phyloP scores from a whole-genome alignment of 2,113 vertebrate species.

The Dasypus novemcinctus region DNA sequence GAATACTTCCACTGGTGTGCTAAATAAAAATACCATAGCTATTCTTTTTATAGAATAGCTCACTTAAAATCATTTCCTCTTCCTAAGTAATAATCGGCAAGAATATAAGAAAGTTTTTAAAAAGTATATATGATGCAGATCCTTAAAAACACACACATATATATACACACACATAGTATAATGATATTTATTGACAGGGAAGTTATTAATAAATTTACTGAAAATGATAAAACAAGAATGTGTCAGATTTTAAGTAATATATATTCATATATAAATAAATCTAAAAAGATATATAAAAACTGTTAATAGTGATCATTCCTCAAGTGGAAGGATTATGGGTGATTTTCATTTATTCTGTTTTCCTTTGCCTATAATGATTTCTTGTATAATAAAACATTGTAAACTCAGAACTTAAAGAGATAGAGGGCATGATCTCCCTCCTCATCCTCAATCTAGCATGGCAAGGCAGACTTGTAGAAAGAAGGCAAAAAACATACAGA shows the following conservation, averaged over 20 bases:
- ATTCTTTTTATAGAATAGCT: not conserved
- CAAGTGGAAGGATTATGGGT: not conserved
- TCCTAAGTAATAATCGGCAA: not conserved
- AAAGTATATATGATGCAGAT: not conserved
- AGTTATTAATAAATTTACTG: not conserved
- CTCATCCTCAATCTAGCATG: not conserved
- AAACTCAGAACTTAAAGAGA: not conserved
- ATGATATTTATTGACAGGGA: not conserved
- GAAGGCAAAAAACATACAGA: not conserved
- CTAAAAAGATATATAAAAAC: not conserved
- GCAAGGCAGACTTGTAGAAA: not conserved
- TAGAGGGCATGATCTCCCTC: accelerated
- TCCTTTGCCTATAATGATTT: not conserved
- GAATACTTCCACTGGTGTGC: not conserved
- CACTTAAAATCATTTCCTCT: not conserved
- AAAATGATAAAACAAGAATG: not conserved
- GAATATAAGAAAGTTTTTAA: not conserved
- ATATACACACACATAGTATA: too few relatives aligned
- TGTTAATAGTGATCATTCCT: not conserved
- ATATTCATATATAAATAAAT: not conserved
- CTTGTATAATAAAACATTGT: not conserved
- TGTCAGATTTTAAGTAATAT: not conserved
- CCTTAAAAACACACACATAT: not conserved
- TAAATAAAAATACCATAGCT: not conserved
- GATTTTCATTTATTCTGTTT: not conserved